Percentiles rank a stretch among this genome's conserved stretches.
These are phyloP conservation scores for Akabosia matsudoensis DNA, from an alignment of 1,140 invertebrate species.

Conservation along the genomic window DNA sequence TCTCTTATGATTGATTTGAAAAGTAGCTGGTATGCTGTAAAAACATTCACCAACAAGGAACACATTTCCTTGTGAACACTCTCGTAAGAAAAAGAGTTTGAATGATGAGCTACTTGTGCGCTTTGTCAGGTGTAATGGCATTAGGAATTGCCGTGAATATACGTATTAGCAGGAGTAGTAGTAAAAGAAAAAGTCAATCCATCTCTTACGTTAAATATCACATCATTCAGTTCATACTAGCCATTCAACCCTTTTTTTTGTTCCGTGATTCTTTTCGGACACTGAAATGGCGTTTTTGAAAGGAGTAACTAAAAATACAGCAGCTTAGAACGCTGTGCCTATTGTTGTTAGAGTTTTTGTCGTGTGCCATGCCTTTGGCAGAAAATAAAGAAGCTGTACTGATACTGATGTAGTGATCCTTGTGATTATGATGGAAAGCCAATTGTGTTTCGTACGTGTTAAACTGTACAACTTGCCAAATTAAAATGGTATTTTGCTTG, in stretches of 20 bases:
- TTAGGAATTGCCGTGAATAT: not conserved
- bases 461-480: too few species aligned
- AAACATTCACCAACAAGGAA: too few species aligned
- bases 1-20: not conserved
- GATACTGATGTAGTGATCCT: too few species aligned
- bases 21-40: not conserved
- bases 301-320: not conserved
- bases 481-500: too few species aligned
- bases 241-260: not conserved
- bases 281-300: not conserved
- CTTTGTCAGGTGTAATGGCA: constrained; percentile 15
- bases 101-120: constrained; percentile 11
- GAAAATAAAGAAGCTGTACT: not conserved
- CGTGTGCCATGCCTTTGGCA: constrained; percentile 23
- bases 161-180: too few species aligned
- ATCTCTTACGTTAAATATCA: not conserved
- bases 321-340: not conserved
- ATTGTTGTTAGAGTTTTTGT: not conserved
- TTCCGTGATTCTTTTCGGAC: not conserved
- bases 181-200: not conserved
- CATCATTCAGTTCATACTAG: not conserved
- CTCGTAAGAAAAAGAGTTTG: not conserved
- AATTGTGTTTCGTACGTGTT: not conserved
- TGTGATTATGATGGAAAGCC: not conserved
- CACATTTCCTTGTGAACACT: not conserved